phyloP scores from a whole-genome alignment of 1,140 invertebrate genomes.

The Drosophila erecta region DNA sequence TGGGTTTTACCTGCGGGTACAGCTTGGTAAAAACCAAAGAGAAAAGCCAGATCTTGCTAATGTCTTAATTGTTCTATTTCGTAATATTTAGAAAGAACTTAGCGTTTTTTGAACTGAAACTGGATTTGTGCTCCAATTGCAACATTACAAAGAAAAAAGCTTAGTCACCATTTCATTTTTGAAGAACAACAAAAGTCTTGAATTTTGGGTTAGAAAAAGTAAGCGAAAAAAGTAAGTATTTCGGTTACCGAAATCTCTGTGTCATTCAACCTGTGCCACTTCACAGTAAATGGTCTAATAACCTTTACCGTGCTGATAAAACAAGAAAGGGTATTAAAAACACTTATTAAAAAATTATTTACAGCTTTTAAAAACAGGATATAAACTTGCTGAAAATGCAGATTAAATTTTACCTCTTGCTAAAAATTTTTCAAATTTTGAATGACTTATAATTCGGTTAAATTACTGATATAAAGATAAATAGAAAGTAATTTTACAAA shows the following conservation, averaged over 20 bases:
- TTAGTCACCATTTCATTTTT: slow-evolving; percentile 5
- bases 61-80: slow-evolving; percentile 7
- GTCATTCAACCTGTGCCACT: slow-evolving; percentile 15
- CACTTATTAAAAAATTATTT: too few species aligned
- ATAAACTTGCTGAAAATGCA: too few species aligned
- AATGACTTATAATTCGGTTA: too few species aligned
- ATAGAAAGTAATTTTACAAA: too few species aligned
- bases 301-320: background rate
- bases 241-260: slow-evolving; percentile 23
- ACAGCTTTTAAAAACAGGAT: too few species aligned
- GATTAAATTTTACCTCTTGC: too few species aligned
- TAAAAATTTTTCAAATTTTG: too few species aligned
- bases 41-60: background rate
- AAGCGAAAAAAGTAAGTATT: background rate
- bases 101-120: background rate
- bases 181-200: slow-evolving; percentile 2
- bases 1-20: slow-evolving; percentile 20
- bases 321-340: background rate
- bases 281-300: background rate
- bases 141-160: slow-evolving; percentile 5
- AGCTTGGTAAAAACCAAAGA: slow-evolving; percentile 10
- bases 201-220: slow-evolving; percentile 19
- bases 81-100: background rate
- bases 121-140: slow-evolving; percentile 10
- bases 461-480: too few species aligned